phyloP scores from a whole-genome alignment of 2,888 invertebrate species.

The Orthosia incerta region DNA sequence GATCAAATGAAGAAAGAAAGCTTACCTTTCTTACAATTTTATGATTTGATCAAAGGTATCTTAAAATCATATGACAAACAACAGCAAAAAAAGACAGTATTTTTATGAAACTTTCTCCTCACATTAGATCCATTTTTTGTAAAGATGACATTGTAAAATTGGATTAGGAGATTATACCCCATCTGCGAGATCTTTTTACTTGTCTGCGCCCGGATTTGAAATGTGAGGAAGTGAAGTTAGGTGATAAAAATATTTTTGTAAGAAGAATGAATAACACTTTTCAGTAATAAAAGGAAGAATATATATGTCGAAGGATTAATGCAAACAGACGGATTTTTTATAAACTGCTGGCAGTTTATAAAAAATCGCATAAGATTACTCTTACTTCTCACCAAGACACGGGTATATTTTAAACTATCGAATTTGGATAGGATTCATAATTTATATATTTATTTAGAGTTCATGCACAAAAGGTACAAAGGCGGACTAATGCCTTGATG shows the following conservation, averaged over 20 bases:
- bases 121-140: constrained; percentile 47
- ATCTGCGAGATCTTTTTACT: constrained; percentile 51
- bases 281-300: not conserved
- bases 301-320: too few species aligned
- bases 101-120: constrained; percentile 40
- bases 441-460: too few species aligned
- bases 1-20: constrained; percentile 10
- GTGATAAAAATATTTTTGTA: constrained; percentile 12
- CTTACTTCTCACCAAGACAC: too few species aligned
- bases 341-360: too few species aligned
- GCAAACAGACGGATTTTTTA: too few species aligned
- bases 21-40: not conserved
- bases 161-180: constrained; percentile 56
- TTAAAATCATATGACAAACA: constrained; percentile 12
- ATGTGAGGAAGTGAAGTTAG: constrained; percentile 31
- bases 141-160: constrained; percentile 50
- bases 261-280: not conserved
- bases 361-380: too few species aligned
- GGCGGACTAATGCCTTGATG: too few species aligned
- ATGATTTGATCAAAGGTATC: not conserved
- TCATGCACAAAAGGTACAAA: too few species aligned
- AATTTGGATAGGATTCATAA: too few species aligned
- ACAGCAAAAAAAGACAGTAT: constrained; percentile 21
- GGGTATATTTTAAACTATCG: too few species aligned
- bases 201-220: constrained; percentile 40